Evolutionary conservation across 2,888 invertebrate species (phyloP).

Genomic region (Rhagonycha lutea): DNA sequence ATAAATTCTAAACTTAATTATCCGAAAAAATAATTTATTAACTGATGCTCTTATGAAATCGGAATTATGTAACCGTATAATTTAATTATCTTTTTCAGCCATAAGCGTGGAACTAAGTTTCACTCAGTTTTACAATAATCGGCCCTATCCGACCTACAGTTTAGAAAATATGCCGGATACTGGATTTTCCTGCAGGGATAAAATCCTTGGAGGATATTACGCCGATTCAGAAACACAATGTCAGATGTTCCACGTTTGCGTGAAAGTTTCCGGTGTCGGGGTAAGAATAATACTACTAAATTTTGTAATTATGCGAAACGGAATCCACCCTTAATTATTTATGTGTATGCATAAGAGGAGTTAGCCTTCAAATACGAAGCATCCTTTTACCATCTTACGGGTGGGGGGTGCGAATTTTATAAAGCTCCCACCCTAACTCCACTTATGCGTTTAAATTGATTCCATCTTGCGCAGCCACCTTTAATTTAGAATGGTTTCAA

Average conservation of each 20-base stretch:
- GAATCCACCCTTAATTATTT: no score
- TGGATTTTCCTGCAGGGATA: slow-evolving; percentile 79
- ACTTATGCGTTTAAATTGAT: no score
- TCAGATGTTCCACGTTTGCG: slow-evolving; percentile 89
- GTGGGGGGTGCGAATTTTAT: no score
- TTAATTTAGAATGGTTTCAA: background rate
- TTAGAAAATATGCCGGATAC: slow-evolving; percentile 65
- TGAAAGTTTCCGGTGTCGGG: slow-evolving; percentile 79
- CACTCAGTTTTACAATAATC: slow-evolving; percentile 52
- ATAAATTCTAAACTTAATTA: background rate
- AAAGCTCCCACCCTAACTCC: no score
- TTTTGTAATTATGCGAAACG: background rate
- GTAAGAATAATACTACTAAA: slow-evolving; percentile 51
- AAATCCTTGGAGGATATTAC: slow-evolving; percentile 87
- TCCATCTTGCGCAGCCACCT: no score
- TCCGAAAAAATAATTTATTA: background rate
- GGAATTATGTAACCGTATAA: background rate
- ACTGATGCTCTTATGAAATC: background rate
- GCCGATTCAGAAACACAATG: slow-evolving; percentile 86
- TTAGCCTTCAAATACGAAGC: no score
- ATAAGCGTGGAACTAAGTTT: slow-evolving; percentile 44
- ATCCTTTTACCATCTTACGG: no score
- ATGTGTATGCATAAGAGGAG: no score
- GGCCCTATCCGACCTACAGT: slow-evolving; percentile 60
- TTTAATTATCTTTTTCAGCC: slow-evolving; percentile 40